phyloP scores from a whole-genome alignment of 2,797 vertebrate genomes.

The Orestias chungarensis region DNA sequence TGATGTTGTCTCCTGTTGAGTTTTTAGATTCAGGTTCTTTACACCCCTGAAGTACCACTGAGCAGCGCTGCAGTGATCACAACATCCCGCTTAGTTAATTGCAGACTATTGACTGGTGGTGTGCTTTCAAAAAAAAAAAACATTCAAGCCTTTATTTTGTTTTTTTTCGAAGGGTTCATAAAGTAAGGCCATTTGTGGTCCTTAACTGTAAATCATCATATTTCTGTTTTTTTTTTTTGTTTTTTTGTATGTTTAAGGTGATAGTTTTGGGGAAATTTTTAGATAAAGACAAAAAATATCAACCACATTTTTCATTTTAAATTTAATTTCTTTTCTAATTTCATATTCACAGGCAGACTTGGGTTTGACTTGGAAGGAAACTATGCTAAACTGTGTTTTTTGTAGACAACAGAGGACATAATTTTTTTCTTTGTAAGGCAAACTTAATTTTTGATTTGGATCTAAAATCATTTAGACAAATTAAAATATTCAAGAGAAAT shows the following conservation, averaged over 20 bases:
- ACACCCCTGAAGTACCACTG: not conserved
- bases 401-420: no score
- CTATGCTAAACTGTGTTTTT: no score
- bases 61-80: not conserved
- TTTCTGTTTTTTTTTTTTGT: no score
- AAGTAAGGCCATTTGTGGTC: not conserved
- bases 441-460: not conserved
- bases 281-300: not conserved
- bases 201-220: not conserved
- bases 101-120: slow-evolving; percentile 2
- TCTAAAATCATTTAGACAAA: not conserved
- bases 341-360: not conserved
- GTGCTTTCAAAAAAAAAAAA: not conserved
- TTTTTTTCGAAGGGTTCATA: not conserved
- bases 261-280: not conserved
- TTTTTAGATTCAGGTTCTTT: slow-evolving; percentile 12
- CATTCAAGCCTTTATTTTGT: not conserved
- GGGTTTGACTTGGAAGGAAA: no score
- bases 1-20: slow-evolving; percentile 7
- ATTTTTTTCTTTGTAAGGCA: not conserved
- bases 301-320: not conserved
- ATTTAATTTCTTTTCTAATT: not conserved
- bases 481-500: not conserved
- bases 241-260: not conserved
- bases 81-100: slow-evolving; percentile 3